These are phyloP conservation scores for Rhagophthalmus giganteus DNA, from an alignment of 2,888 invertebrate species.

Conservation along the genomic window DNA sequence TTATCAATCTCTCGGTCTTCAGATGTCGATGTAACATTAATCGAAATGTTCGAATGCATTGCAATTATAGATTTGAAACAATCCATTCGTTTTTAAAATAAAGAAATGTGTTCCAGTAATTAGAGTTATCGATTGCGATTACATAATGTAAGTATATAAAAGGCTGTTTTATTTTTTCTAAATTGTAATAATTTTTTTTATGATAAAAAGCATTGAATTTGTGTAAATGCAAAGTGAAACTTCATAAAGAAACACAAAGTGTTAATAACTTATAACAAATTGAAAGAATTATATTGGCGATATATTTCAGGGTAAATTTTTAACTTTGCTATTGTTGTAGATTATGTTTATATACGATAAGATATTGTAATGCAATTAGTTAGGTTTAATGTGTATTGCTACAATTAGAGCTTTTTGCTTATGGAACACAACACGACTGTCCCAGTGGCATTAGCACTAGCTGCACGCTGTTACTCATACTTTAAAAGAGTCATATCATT, in stretches of 20 bases:
- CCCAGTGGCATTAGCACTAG: slow-evolving; percentile 50
- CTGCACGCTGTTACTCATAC: slow-evolving; percentile 52
- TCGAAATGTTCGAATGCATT: too few relatives aligned
- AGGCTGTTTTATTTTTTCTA: too few relatives aligned
- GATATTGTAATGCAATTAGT: slow-evolving; percentile 34
- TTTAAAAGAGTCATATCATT: slow-evolving; percentile 25
- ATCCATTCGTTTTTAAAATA: too few relatives aligned
- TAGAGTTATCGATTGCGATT: too few relatives aligned
- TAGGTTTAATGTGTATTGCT: slow-evolving; percentile 50
- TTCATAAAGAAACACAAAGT: slow-evolving; percentile 18
- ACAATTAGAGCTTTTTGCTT: slow-evolving; percentile 54
- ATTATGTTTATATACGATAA: slow-evolving; percentile 31
- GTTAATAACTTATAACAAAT: slow-evolving; percentile 15
- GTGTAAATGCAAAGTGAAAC: slow-evolving; percentile 10
- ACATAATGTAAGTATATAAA: too few relatives aligned
- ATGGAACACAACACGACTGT: slow-evolving; percentile 56
- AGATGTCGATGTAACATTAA: too few relatives aligned
- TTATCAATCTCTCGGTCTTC: slow-evolving; percentile 22
- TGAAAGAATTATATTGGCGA: slow-evolving; percentile 42
- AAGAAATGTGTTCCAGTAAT: too few relatives aligned
- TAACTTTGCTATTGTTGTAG: slow-evolving; percentile 31
- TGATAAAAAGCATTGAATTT: slow-evolving; percentile 3
- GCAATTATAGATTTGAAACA: too few relatives aligned
- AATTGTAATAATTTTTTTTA: too few relatives aligned
- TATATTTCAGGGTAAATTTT: slow-evolving; percentile 50